phyloP scores from a whole-genome alignment of 2,113 vertebrate species.

The Gulo gulo region DNA sequence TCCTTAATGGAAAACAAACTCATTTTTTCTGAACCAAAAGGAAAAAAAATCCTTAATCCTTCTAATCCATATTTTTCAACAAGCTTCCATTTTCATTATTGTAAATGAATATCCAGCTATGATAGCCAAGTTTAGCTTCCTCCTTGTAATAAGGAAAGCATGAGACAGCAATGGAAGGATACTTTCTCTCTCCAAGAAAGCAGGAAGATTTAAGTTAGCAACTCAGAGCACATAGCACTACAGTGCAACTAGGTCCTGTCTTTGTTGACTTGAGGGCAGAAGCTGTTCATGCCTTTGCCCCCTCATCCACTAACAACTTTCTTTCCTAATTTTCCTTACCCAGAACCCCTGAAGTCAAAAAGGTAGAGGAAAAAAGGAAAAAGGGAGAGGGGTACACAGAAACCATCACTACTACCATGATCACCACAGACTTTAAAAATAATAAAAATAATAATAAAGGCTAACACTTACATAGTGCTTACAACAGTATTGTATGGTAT shows the following conservation, averaged over 20 bases:
- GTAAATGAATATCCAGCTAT: neutral
- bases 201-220: neutral
- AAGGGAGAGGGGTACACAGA: rapidly evolving
- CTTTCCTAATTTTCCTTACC: neutral
- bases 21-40: conserved; percentile 31
- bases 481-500: neutral
- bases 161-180: neutral
- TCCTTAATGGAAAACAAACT: conserved; percentile 37
- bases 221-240: neutral
- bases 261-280: neutral
- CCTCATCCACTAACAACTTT: neutral
- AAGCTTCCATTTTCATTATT: conserved; percentile 18
- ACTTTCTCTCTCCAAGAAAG: neutral
- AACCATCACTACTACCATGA: neutral
- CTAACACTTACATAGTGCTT: neutral
- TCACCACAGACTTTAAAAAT: neutral
- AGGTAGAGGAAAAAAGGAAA: neutral
- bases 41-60: neutral
- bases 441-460: neutral
- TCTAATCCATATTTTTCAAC: conserved; percentile 15
- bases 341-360: neutral
- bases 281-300: neutral
- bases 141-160: neutral
- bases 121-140: neutral
- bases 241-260: neutral